Evolutionary conservation across 1,140 invertebrate species (phyloP), one percentile per base, ranked within the genome.

Genomic region (Achroia grisella): DNA sequence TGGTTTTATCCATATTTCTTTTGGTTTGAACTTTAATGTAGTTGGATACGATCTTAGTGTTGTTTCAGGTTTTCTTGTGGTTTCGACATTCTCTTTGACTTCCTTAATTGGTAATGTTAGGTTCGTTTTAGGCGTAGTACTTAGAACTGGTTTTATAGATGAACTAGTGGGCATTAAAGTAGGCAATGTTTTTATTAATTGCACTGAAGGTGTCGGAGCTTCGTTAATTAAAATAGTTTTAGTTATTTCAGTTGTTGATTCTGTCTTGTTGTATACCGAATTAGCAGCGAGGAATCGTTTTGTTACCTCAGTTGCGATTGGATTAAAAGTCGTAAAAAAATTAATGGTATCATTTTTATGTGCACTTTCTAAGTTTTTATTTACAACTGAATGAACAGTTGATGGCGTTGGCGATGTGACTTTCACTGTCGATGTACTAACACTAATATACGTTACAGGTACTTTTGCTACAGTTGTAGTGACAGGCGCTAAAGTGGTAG

Each of bases 1-100:
- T 31, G 81, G 81, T 52, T 56, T 70, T 46, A 85, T 85, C 81
- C 81, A 85, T 62, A 85, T 85, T 57, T 85, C 81, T 60, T 85
- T 83, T 33, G 71, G 73, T 47, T 77, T 82, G 34, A 68, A 66
- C 54, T 78, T 85, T 10, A 54, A 10, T 8, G 69, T 77, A 13
- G 68, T 73, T 44, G 62, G 47, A 5, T 50, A 15, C 1, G 44
- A 33, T 51, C 42, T 58, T 4, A 50, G 29, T 31, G 53, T 58
- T 8, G 44, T 45, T 33, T 58, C 45, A 17, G 44, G 34, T 55
- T 54, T 67, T 29, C 41, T 58, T n/a, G 67, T 62, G 15, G 56
- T 64, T 34, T 74, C 68, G 5, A 35, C 37, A 41, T 61, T 65
- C 43, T 45, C 48, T 10, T 59, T 58, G 8, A 44, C 46, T 41